Evolutionary conservation across 2,888 invertebrate species (phyloP).

Genomic region (Clistopyga incitator): DNA sequence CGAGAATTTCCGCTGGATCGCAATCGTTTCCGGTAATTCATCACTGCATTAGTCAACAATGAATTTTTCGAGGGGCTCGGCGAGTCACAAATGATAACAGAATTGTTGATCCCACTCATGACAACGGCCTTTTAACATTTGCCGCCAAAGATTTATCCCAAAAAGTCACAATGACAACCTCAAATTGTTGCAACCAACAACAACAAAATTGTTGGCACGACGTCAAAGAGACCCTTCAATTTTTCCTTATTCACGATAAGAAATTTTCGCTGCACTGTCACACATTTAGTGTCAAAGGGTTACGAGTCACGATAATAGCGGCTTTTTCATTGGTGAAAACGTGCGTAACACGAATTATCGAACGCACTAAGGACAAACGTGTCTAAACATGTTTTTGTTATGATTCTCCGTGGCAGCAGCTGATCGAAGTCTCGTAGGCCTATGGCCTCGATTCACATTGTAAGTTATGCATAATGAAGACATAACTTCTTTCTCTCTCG

Average conservation of each 20-base stretch:
- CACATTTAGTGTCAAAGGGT: no score
- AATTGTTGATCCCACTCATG: constrained; percentile 63
- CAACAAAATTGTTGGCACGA: background rate
- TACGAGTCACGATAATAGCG: background rate
- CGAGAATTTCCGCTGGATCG: constrained; percentile 29
- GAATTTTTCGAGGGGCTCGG: constrained; percentile 38
- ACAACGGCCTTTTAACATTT: background rate
- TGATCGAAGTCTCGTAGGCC: background rate
- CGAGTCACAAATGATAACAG: constrained; percentile 67
- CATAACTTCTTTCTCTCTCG: no score
- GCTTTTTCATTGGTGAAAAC: background rate
- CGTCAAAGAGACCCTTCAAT: background rate
- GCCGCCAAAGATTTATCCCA: background rate
- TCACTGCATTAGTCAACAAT: background rate
- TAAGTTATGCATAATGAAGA: no score
- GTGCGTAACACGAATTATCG: background rate
- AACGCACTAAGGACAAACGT: background rate
- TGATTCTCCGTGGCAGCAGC: background rate
- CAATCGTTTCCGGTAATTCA: constrained; percentile 52
- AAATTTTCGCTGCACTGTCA: background rate
- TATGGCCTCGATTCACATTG: background rate
- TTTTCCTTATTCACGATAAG: background rate
- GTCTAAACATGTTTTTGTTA: constrained; percentile 33
- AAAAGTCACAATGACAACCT: background rate
- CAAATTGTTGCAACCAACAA: background rate